phyloP scores from a whole-genome alignment of 1,140 invertebrate species.

The Nylanderia fulva region DNA sequence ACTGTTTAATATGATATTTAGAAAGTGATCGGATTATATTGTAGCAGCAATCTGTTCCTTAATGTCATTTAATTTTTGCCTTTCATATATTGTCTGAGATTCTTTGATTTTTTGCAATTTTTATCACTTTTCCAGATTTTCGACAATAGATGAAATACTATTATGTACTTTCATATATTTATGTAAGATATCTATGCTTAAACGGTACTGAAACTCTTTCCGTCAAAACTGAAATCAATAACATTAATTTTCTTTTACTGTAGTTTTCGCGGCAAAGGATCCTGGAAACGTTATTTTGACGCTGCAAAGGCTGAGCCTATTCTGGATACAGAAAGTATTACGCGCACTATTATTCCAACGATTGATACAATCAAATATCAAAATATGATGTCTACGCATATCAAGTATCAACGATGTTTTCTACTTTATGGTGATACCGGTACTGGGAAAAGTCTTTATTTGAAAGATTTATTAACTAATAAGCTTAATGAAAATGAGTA shows the following conservation, averaged over 20 bases:
- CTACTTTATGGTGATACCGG: constrained; percentile 96
- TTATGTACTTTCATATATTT: no score
- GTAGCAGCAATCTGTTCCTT: no score
- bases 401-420: constrained; percentile 89
- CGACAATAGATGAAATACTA: no score
- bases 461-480: constrained; percentile 94
- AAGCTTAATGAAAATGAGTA: constrained; percentile 90
- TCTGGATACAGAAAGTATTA: constrained; percentile 89
- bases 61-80: no score
- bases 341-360: constrained; percentile 93
- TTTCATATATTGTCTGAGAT: no score
- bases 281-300: constrained; percentile 92
- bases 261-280: constrained; percentile 90
- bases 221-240: no score
- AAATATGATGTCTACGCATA: constrained; percentile 89
- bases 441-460: constrained; percentile 96
- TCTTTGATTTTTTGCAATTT: no score
- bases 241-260: constrained; percentile 83
- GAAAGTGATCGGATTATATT: no score
- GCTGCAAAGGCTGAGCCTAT: constrained; percentile 87
- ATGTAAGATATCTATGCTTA: no score
- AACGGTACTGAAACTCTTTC: no score
- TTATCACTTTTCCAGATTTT: no score
- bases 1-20: no score
- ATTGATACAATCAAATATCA: constrained; percentile 93